phyloP scores from a whole-genome alignment of 2,797 vertebrate genomes.

The Sebastes vulpes region DNA sequence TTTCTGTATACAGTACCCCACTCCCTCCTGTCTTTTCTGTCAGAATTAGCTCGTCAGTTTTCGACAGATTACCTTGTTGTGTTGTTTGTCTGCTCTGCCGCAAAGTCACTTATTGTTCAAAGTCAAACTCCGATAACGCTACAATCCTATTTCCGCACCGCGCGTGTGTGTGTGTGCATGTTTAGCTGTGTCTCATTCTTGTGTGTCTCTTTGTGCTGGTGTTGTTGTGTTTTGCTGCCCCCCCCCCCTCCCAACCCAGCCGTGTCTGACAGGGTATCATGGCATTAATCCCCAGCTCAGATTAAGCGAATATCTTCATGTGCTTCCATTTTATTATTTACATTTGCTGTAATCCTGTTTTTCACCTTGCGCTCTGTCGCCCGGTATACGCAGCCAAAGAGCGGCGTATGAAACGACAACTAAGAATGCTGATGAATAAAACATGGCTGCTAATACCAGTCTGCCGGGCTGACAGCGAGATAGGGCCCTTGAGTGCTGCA shows the following conservation, averaged over 20 bases:
- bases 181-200: neutral
- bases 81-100: slow-evolving; percentile 31
- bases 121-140: slow-evolving; percentile 51
- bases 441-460: slow-evolving; percentile 74
- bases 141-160: slow-evolving; percentile 31
- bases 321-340: slow-evolving; percentile 77
- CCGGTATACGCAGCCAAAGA: slow-evolving; percentile 25
- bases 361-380: slow-evolving; percentile 63
- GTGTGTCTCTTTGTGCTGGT: slow-evolving; percentile 8
- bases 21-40: neutral
- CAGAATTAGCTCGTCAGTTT: slow-evolving; percentile 42
- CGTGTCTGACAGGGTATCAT: slow-evolving; percentile 71
- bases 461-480: slow-evolving; percentile 52
- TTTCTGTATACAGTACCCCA: neutral
- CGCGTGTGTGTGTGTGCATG: neutral
- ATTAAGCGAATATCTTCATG: slow-evolving; percentile 77
- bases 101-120: slow-evolving; percentile 67
- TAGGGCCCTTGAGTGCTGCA: slow-evolving; percentile 39
- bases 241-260: neutral
- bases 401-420: slow-evolving; percentile 55
- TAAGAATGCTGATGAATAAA: slow-evolving; percentile 75
- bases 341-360: slow-evolving; percentile 82
- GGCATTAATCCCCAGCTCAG: slow-evolving; percentile 75
- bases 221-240: slow-evolving; percentile 26
- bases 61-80: slow-evolving; percentile 29